Conservation (phyloP, 2,797 vertebrate species). For the Ptychobarbus kaznakovi region DNA sequence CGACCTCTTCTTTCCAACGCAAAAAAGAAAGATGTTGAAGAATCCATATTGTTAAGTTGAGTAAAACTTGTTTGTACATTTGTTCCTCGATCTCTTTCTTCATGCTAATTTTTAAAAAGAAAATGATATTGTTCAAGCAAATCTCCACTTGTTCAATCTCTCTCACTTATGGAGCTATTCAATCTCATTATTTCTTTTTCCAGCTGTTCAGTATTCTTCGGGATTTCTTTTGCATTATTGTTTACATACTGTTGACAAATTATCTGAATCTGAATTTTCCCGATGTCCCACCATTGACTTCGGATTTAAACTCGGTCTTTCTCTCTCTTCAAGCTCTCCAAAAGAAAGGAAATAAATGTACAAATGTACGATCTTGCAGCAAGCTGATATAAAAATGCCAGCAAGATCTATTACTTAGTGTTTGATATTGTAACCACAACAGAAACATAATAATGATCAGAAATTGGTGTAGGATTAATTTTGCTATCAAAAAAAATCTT, state of each 20-base stretch:
- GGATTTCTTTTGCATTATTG: neutral
- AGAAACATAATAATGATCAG: neutral
- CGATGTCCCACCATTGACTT: neutral
- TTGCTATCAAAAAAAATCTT: neutral
- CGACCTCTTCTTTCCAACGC: too few species aligned
- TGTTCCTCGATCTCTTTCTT: too few species aligned
- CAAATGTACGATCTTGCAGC: neutral
- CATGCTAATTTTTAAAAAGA: too few species aligned
- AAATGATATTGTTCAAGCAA: too few species aligned
- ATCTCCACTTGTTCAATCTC: too few species aligned
- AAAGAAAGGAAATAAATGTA: neutral
- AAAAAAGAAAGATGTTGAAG: too few species aligned
- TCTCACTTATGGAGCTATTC: neutral
- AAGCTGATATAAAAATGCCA: neutral
- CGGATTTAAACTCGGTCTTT: neutral
- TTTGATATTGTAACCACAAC: neutral
- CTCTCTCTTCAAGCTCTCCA: neutral
- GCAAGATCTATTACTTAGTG: accelerated
- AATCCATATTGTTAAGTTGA: too few species aligned
- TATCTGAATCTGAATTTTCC: neutral
- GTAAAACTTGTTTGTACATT: too few species aligned
- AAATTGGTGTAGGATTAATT: neutral
- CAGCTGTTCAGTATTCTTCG: neutral
- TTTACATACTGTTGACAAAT: neutral
- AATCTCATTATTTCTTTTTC: neutral